Base-by-base conservation (phyloP, 2,888 invertebrate species). In the Nomada goodeniana region DNA sequence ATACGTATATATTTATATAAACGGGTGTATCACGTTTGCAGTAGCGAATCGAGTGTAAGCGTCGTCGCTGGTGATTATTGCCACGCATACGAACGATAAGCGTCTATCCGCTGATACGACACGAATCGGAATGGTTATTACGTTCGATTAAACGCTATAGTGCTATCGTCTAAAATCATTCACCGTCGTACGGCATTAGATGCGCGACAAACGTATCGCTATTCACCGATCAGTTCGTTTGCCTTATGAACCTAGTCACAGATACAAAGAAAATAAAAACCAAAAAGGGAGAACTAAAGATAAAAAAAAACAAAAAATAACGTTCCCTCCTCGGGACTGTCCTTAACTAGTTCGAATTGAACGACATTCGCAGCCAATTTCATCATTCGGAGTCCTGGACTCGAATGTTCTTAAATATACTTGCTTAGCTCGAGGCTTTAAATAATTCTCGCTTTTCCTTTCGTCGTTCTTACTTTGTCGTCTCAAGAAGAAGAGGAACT, bases 21-120 rank as follows among this genome's bases (percentile, higher is more conserved):
- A 80, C 76, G 74, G 47, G 69, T 71, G 64, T 89, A 89, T 89
- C 89, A 88, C 89, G 89, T 88, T 80, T 71, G 77, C 68, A 70
- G 76, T 73, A 87, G 83, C 79, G 83, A 79, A 82, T 80, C 11
- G 73, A 70, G 52, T 61, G 47, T 88, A 89, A 90, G 88, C 89
- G 88, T 85, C 85, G 82, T 86, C 82, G 72, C 57, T 69, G 70
- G 70, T 73, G 67, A 76, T 72, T 23, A 71, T 50, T 70, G 52
- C 69, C 70, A 44, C 81, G 29, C 70, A 47, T 7, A 2, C 2
- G 52, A 60, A 44, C 67, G 59, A 57, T 55, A 63, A 63, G 15
- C 50, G 55, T 47, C 44, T 57, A 36, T 36, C 59, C 65, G 70
- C 29, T 36, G 63, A 72, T 64, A 74, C 76, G 64, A 65, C 36